These are phyloP conservation scores for Zaprionus capensis DNA, from an alignment of 1,140 invertebrate species.

Conservation along the genomic window DNA sequence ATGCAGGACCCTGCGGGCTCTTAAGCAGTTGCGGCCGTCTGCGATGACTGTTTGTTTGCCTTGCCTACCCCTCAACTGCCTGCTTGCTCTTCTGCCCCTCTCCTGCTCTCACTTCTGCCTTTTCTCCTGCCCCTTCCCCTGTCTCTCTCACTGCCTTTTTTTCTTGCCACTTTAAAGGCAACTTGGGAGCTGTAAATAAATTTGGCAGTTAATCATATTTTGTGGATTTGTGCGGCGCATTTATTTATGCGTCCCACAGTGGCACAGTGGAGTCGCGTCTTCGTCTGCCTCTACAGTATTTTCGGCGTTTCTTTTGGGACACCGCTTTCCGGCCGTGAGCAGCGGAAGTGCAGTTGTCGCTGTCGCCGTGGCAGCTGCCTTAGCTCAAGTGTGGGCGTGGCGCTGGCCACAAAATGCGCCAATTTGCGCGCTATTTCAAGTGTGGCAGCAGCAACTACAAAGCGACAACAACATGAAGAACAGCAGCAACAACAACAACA, in stretches of 20 bases:
- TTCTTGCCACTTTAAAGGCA: conserved; percentile 58
- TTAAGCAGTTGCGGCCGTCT: conserved; percentile 31
- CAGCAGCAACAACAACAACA: conserved; percentile 19
- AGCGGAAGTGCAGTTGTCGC: conserved; percentile 9
- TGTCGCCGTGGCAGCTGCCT: conserved; percentile 40
- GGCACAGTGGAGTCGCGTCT: conserved; percentile 20
- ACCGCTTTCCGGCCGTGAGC: conserved; percentile 18
- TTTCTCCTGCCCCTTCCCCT: neutral
- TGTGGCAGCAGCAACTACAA: conserved; percentile 24
- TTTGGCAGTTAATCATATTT: conserved; percentile 81
- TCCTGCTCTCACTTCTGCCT: neutral
- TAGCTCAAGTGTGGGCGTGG: conserved; percentile 38
- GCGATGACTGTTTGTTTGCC: conserved; percentile 17
- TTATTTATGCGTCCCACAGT: conserved; percentile 79
- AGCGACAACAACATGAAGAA: conserved; percentile 10
- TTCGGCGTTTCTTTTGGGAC: conserved; percentile 34
- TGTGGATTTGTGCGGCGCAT: conserved; percentile 77
- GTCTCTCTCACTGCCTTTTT: neutral
- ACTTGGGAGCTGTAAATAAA: conserved; percentile 78
- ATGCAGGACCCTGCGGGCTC: conserved; percentile 29
- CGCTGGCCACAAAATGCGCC: no score
- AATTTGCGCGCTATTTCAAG: neutral
- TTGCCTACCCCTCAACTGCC: neutral
- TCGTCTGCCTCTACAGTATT: conserved; percentile 8
- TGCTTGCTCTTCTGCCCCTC: neutral